These are phyloP conservation scores for Esox lucius DNA, from an alignment of 2,797 vertebrate species.

Conservation along the genomic window DNA sequence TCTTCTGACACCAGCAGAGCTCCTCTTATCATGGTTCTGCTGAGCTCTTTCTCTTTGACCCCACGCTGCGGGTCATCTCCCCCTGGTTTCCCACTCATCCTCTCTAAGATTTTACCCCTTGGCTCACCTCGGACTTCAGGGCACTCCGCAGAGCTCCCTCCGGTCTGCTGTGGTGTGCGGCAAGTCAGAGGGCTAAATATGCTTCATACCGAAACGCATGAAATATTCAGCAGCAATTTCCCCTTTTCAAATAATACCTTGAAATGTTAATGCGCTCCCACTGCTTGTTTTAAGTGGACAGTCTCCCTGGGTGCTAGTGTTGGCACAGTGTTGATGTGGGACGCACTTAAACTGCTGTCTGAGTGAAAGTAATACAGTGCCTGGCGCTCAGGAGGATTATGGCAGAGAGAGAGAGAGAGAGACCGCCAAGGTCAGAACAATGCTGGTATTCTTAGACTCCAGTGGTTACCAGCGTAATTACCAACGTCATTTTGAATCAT, in stretches of 20 bases:
- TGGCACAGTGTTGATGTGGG: slow-evolving; percentile 41
- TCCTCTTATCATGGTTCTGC: slow-evolving; percentile 29
- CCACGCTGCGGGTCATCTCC: neutral
- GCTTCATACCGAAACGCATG: slow-evolving; percentile 45
- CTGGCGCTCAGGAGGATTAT: slow-evolving; percentile 35
- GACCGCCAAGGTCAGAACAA: slow-evolving; percentile 40
- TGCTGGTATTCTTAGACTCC: slow-evolving; percentile 43
- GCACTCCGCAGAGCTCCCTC: neutral
- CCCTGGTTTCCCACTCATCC: slow-evolving; percentile 4
- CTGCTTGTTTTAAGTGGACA: slow-evolving; percentile 65
- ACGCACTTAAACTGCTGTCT: slow-evolving; percentile 45
- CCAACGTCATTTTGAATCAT: too few relatives aligned
- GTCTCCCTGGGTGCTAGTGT: slow-evolving; percentile 55
- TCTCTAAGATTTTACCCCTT: neutral
- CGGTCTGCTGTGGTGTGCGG: neutral
- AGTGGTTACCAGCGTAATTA: too few relatives aligned
- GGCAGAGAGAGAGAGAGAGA: slow-evolving; percentile 19
- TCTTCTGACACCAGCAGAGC: slow-evolving; percentile 49
- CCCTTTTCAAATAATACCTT: slow-evolving; percentile 70
- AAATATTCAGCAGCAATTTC: slow-evolving; percentile 73
- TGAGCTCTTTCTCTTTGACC: slow-evolving; percentile 26
- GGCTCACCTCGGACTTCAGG: neutral
- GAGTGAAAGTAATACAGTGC: slow-evolving; percentile 47
- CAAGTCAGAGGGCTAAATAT: slow-evolving; percentile 37
- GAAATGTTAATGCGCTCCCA: slow-evolving; percentile 68